These are phyloP conservation scores for Apis laboriosa DNA, from an alignment of 1,140 invertebrate genomes.

Conservation along the genomic window DNA sequence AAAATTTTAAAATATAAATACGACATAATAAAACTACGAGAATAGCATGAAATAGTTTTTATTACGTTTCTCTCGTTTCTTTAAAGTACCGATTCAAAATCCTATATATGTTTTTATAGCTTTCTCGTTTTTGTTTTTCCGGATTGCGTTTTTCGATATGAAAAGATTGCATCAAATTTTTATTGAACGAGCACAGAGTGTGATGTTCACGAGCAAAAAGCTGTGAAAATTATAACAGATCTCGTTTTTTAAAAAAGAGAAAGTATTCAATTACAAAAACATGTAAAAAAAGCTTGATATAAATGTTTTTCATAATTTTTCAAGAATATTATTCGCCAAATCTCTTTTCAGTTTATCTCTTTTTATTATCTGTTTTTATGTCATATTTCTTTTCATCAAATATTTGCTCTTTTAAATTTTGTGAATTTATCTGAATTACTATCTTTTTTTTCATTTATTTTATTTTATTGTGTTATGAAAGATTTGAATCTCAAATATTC, in stretches of 20 bases:
- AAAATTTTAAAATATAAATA: neutral
- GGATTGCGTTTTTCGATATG: neutral
- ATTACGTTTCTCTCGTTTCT: neutral
- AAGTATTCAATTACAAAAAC: neutral
- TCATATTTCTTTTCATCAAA: no score
- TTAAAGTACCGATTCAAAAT: neutral
- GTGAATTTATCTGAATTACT: no score
- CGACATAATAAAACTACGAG: neutral
- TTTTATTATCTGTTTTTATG: no score
- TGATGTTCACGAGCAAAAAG: neutral
- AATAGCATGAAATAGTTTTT: neutral
- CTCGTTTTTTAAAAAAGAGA: neutral
- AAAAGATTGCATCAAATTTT: slow-evolving; percentile 24
- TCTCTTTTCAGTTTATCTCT: no score
- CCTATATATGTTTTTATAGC: neutral
- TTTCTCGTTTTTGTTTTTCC: neutral
- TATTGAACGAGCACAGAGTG: neutral
- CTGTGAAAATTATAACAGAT: slow-evolving; percentile 15
- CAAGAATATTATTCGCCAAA: no score
- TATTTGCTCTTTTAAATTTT: no score
- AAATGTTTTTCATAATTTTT: no score
- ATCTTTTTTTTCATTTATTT: no score
- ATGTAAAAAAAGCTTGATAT: no score
- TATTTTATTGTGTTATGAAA: no score
- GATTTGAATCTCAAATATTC: no score